phyloP scores from a whole-genome alignment of 1,140 invertebrate species.

The Aphis craccivora region DNA sequence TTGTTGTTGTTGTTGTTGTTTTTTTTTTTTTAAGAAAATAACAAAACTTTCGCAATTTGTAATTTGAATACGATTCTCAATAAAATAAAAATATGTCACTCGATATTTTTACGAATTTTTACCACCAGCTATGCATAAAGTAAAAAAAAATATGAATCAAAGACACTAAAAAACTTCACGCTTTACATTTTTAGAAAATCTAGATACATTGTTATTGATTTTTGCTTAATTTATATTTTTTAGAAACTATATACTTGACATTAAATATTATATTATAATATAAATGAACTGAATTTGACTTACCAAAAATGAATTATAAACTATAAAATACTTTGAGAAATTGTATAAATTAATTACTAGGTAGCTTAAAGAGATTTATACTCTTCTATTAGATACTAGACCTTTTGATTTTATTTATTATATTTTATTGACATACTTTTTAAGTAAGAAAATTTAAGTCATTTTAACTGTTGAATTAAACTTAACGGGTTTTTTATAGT shows the following conservation, averaged over 20 bases:
- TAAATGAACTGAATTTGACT: too few relatives aligned
- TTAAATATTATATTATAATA: neutral
- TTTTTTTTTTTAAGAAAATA: neutral
- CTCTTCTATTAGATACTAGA: neutral
- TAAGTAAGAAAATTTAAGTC: neutral
- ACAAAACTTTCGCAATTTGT: neutral
- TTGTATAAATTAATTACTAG: neutral
- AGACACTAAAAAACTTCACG: neutral
- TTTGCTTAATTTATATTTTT: neutral
- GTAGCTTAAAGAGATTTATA: neutral
- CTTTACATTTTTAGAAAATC: neutral
- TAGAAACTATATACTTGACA: neutral
- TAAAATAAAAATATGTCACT: neutral
- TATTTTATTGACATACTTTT: neutral
- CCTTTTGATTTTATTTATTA: neutral
- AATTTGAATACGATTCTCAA: slow-evolving; percentile 1
- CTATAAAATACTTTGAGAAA: neutral
- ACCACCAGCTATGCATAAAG: neutral
- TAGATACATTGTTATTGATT: neutral
- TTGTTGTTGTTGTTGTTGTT: neutral
- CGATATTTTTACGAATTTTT: neutral
- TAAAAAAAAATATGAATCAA: neutral
- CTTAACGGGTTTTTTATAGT: neutral
- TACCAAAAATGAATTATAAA: neutral
- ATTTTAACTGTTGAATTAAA: neutral